phyloP scores from a whole-genome alignment of 2,888 invertebrate genomes.

The Saturnia pavonia region DNA sequence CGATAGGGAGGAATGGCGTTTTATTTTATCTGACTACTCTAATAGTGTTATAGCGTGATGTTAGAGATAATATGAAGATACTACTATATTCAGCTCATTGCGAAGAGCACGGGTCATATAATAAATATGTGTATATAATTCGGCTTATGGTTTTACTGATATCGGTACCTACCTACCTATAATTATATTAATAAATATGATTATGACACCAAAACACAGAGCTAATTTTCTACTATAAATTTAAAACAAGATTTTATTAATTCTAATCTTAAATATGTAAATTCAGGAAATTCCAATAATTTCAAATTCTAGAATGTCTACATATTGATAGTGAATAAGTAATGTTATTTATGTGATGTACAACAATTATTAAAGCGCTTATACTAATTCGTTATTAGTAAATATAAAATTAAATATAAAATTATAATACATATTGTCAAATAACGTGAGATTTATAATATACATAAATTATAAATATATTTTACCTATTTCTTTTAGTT shows the following conservation, averaged over 20 bases:
- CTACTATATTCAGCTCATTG: background rate
- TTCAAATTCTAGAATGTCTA: background rate
- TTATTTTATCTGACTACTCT: background rate
- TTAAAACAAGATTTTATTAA: background rate
- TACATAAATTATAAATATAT: conserved; percentile 19
- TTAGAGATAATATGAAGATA: background rate
- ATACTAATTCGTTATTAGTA: background rate
- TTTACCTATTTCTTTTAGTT: conserved; percentile 84
- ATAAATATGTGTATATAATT: no score
- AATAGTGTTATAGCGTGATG: background rate
- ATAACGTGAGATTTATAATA: background rate
- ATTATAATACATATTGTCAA: background rate
- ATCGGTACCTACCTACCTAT: no score
- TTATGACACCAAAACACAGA: background rate
- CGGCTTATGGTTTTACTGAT: background rate
- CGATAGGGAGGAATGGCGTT: background rate
- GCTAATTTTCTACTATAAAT: background rate
- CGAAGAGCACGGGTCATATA: background rate
- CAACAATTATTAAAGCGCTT: background rate
- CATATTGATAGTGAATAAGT: no score
- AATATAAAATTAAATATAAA: background rate
- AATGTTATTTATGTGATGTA: background rate
- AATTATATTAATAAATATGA: background rate
- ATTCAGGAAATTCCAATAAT: background rate
- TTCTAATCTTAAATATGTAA: background rate